Base-by-base conservation (phyloP, 2,797 vertebrate genomes). In the Morus bassanus region DNA sequence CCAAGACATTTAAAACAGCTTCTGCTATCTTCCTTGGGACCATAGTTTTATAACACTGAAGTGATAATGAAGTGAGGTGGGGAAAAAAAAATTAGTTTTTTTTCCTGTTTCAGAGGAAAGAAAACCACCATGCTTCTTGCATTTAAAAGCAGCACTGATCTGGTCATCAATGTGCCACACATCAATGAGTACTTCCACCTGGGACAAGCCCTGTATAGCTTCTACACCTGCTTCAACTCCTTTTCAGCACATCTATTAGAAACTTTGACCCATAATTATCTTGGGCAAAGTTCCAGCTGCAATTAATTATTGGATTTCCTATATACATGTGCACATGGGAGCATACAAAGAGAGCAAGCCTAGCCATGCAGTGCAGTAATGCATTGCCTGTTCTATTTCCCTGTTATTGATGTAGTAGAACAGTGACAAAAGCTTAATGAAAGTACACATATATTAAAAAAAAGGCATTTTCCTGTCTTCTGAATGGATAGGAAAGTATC, bases 321-420 rank as follows among this genome's bases (percentile, higher is more conserved):
- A 10, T 22, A n/a, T 8, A 60, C 19, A 7, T 0, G 4, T 14
- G 37, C 14, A 6, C 18, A 18, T 1, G 13, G 12, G 25, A 57
- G 5, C 5, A 1, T 33, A 41, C 35, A 39, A 35, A 39, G 3
- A n/a, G 10, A 60, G 13, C 53, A 33, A 51, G 45, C 43, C 18
- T 13, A 65, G 54, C n/a, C 50, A 31, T 5, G 21, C 28, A 59
- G 53, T 0, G 0, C 45, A 57, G 18, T 2, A 9, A 48, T 28
- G 24, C 24, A 64, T 19, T 33, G 7, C 54, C 75, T 37, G 7
- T 8, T 72, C 31, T 23, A 3, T n/a, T 54, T 72, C 37, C 27
- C 48, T 50, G 18, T 23, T 39, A 54, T 2, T 39, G 18, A 10
- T 17, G 33, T 33, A 46, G 27, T 0, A 85, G 3, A 85, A 22